Conservation (phyloP, 1,140 invertebrate genomes). For the Brachionus paranguensis region DNA sequence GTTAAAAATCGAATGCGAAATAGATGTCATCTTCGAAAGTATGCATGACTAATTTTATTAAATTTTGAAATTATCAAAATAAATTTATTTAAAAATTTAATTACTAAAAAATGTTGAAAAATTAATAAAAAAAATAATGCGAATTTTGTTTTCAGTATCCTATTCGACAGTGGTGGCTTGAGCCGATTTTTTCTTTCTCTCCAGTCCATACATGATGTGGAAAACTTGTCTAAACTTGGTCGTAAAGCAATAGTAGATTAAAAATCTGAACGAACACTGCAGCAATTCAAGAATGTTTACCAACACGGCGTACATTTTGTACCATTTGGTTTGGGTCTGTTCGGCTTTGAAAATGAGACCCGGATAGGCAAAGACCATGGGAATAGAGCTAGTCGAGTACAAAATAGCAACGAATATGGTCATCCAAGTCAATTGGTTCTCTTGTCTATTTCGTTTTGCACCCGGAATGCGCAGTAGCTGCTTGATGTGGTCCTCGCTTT, state of each 20-base stretch:
- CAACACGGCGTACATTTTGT: constrained; percentile 29
- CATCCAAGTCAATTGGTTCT: constrained; percentile 38
- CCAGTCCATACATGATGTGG: background rate
- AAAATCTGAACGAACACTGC: constrained; percentile 32
- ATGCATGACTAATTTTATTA: too few relatives aligned
- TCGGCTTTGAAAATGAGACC: constrained; percentile 30
- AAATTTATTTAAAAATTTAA: background rate
- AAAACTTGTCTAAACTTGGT: constrained; percentile 38
- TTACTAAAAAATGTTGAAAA: background rate
- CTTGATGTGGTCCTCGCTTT: background rate
- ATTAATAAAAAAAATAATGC: background rate
- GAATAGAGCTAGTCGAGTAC: constrained; percentile 17
- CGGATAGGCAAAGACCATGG: constrained; percentile 40
- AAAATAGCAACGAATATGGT: constrained; percentile 38
- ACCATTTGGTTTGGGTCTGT: constrained; percentile 21
- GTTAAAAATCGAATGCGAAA: too few relatives aligned
- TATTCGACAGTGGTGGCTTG: background rate
- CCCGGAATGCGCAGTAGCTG: background rate
- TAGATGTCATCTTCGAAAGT: too few relatives aligned
- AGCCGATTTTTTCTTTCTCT: background rate
- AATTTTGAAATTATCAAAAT: background rate
- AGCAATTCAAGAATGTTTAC: constrained; percentile 31
- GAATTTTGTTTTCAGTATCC: background rate
- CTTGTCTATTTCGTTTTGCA: constrained; percentile 22
- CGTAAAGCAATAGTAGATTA: constrained; percentile 37